Evolutionary conservation across 2,113 vertebrate genomes (phyloP).

Genomic region (Pterocles gutturalis): DNA sequence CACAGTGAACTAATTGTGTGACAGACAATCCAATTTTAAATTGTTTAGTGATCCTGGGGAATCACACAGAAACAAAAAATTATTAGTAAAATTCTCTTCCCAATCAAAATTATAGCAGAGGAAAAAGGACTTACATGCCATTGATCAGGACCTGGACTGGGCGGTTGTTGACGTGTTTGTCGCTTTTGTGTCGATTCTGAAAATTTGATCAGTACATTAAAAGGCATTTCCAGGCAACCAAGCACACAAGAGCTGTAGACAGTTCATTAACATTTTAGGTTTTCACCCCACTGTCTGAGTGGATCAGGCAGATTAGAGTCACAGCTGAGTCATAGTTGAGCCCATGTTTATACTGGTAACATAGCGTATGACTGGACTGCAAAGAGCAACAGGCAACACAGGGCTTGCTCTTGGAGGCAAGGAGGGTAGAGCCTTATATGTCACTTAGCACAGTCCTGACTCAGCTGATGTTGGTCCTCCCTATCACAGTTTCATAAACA

Average conservation of each 20-base stretch:
- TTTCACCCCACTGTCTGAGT: not conserved
- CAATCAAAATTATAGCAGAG: not conserved
- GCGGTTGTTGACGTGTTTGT: slow-evolving; percentile 93
- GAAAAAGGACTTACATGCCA: slow-evolving; percentile 82
- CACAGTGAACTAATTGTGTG: not conserved
- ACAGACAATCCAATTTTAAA: not conserved
- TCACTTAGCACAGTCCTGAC: not conserved
- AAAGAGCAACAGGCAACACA: not conserved
- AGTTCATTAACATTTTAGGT: not conserved
- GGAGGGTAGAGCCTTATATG: not conserved
- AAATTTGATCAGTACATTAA: slow-evolving; percentile 27
- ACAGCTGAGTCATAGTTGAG: not conserved
- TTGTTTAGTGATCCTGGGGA: not conserved
- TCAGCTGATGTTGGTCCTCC: not conserved
- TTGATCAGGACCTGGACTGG: slow-evolving; percentile 84
- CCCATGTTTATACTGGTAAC: not conserved
- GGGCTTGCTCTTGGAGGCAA: not conserved
- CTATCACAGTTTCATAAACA: not conserved
- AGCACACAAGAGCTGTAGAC: not conserved
- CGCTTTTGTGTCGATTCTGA: slow-evolving; percentile 90
- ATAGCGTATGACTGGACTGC: not conserved
- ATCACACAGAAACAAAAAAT: not conserved
- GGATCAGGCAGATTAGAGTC: not conserved
- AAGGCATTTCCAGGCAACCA: not conserved
- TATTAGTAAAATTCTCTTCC: not conserved